phyloP scores from a whole-genome alignment of 1,140 invertebrate genomes.

The Phthorimaea operculella region DNA sequence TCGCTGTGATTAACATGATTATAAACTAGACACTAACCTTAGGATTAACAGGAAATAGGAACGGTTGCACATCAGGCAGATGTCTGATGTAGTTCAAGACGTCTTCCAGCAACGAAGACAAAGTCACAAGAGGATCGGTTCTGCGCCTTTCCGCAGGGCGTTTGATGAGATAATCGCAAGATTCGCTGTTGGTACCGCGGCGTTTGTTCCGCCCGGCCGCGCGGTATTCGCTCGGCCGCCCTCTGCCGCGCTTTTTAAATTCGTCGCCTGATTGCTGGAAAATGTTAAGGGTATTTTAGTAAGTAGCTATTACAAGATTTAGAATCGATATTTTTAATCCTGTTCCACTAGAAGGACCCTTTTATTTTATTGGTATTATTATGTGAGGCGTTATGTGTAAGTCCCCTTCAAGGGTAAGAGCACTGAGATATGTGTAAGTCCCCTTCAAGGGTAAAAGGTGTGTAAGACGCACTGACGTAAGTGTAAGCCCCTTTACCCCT shows the following conservation, averaged over 20 bases:
- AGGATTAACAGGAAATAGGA: conserved; percentile 93
- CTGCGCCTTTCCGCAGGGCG: conserved; percentile 91
- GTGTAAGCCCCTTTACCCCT: too few relatives aligned
- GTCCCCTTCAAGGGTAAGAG: too few relatives aligned
- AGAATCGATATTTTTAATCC: too few relatives aligned
- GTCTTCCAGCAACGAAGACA: conserved; percentile 92
- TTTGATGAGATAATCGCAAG: conserved; percentile 92
- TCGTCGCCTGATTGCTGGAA: conserved; percentile 79
- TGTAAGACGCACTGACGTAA: too few relatives aligned
- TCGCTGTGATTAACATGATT: conserved; percentile 33
- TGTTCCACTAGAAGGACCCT: too few relatives aligned
- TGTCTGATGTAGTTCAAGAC: conserved; percentile 95
- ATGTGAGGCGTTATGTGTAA: too few relatives aligned
- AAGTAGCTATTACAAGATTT: neutral
- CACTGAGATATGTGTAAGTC: too few relatives aligned
- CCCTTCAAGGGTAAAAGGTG: too few relatives aligned
- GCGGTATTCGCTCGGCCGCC: conserved; percentile 87
- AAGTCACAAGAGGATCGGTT: conserved; percentile 93
- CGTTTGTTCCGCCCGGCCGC: conserved; percentile 73
- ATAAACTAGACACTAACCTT: conserved; percentile 71
- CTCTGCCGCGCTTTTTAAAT: conserved; percentile 78
- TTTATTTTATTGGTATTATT: too few relatives aligned
- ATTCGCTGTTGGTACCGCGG: conserved; percentile 71
- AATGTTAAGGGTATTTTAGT: neutral
- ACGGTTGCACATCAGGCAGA: conserved; percentile 91